phyloP scores from a whole-genome alignment of 37 sponge, comb jelly and placozoan species.

The Amphimedon queenslandica region DNA sequence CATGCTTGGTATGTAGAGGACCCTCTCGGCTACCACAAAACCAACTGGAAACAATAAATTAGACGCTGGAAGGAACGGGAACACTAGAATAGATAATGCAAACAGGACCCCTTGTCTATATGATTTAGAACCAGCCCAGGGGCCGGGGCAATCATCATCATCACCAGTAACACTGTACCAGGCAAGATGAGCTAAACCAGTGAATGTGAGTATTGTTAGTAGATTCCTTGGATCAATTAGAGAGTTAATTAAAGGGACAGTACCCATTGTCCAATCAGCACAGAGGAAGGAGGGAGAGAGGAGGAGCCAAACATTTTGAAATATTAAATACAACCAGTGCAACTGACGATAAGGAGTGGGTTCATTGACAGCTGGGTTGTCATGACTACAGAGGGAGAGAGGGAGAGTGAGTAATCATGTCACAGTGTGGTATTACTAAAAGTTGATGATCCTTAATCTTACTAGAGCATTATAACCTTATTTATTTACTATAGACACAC shows the following conservation, averaged over 20 bases:
- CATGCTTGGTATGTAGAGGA: slow-evolving; percentile 89
- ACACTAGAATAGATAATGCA: slow-evolving; percentile 60
- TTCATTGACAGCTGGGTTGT: slow-evolving; percentile 72
- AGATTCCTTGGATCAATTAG: slow-evolving; percentile 67
- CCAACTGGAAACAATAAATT: slow-evolving; percentile 96
- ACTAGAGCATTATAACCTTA: no score
- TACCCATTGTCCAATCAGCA: slow-evolving; percentile 90
- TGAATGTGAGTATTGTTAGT: slow-evolving; percentile 40
- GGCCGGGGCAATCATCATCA: slow-evolving; percentile 2
- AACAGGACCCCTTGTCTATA: slow-evolving; percentile 14
- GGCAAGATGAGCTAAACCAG: slow-evolving; percentile 11
- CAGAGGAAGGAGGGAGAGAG: slow-evolving; percentile 65
- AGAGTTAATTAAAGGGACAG: slow-evolving; percentile 65
- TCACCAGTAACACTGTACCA: not conserved
- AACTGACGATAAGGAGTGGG: slow-evolving; percentile 76
- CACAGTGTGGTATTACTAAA: not conserved
- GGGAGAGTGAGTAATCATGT: not conserved
- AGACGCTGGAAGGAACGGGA: slow-evolving; percentile 92
- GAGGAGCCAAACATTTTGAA: slow-evolving; percentile 72
- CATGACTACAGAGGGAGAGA: slow-evolving; percentile 31
- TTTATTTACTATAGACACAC: no score
- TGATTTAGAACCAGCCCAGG: no score
- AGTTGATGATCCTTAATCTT: no score
- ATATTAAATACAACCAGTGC: slow-evolving; percentile 69
- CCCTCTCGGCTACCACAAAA: slow-evolving; percentile 93